Conservation (phyloP, 2,113 vertebrate species). For the Neogobius melanostomus region DNA sequence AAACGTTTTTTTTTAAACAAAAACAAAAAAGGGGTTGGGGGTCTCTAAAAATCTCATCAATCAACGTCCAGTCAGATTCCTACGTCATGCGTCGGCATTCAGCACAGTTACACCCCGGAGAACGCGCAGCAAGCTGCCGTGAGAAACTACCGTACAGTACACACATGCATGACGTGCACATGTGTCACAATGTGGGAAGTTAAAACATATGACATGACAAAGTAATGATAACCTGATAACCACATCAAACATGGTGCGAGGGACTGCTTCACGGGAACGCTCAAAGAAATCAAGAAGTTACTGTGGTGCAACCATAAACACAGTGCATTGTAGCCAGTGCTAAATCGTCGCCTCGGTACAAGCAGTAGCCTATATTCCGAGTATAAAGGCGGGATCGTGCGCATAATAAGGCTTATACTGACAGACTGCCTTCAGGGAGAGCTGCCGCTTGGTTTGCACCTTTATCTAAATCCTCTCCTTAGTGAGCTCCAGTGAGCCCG, state of each 20-base stretch:
- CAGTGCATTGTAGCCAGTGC: slow-evolving; percentile 18
- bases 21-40: not conserved
- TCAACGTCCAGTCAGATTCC: slow-evolving; percentile 40
- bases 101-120: slow-evolving; percentile 51
- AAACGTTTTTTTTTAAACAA: not conserved
- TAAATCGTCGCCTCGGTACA: slow-evolving; percentile 14
- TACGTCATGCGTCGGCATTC: slow-evolving; percentile 62
- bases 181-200: slow-evolving; percentile 4
- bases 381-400: slow-evolving; percentile 36
- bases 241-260: slow-evolving; percentile 19
- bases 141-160: slow-evolving; percentile 32
- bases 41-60: slow-evolving; percentile 43
- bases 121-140: slow-evolving; percentile 27
- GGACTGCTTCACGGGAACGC: slow-evolving; percentile 4
- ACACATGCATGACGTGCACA: not conserved
- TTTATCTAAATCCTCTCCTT: slow-evolving; percentile 69
- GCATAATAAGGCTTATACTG: slow-evolving; percentile 48
- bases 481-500: slow-evolving; percentile 54
- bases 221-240: slow-evolving; percentile 5
- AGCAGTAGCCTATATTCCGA: slow-evolving; percentile 8
- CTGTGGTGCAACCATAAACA: slow-evolving; percentile 32
- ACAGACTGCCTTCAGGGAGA: slow-evolving; percentile 42
- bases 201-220: not conserved
- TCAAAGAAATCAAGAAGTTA: slow-evolving; percentile 24
- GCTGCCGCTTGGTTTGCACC: slow-evolving; percentile 62